A percentile compares a stretch with the other conserved stretches of the same genome.
These are phyloP conservation scores for Petrolisthes manimaculis DNA, from an alignment of 2,888 invertebrate species.

Conservation along the genomic window DNA sequence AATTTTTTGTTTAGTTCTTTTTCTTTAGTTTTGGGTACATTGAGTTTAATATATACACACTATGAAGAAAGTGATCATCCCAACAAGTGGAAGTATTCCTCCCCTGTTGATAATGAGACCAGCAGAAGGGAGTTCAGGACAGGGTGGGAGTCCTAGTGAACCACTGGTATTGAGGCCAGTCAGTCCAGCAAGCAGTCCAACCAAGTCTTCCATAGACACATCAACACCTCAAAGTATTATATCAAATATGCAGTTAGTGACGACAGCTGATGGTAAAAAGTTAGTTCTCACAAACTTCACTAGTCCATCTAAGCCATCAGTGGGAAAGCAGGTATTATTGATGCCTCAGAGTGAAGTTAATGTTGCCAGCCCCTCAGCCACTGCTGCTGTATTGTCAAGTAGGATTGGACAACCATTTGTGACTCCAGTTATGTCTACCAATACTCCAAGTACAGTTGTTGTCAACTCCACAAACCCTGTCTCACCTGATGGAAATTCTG, in stretches of 20 bases:
- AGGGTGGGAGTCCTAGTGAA: not conserved
- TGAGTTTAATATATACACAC: not conserved
- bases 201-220: not conserved
- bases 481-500: not conserved
- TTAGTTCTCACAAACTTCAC: slow-evolving; percentile 42
- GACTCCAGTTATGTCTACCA: slow-evolving; percentile 18
- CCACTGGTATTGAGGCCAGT: not conserved
- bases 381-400: not conserved
- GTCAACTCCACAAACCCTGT: not conserved
- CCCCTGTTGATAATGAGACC: slow-evolving; percentile 4
- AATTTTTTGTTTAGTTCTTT: slow-evolving; percentile 19
- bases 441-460: slow-evolving; percentile 28
- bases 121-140: not conserved
- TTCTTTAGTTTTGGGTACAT: slow-evolving; percentile 12
- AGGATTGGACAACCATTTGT: not conserved
- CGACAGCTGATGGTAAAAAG: slow-evolving; percentile 52
- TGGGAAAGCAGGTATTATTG: not conserved
- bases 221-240: not conserved
- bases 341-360: slow-evolving; percentile 4
- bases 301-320: slow-evolving; percentile 12
- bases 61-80: slow-evolving; percentile 25
- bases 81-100: slow-evolving; percentile 16
- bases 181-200: not conserved
- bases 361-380: not conserved
- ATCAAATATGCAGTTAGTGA: slow-evolving; percentile 35